Percentiles rank a stretch among this genome's conserved stretches.
Evolutionary conservation across 2,888 invertebrate genomes (phyloP).

Genomic region (Rhimphoctona megacephalus): DNA sequence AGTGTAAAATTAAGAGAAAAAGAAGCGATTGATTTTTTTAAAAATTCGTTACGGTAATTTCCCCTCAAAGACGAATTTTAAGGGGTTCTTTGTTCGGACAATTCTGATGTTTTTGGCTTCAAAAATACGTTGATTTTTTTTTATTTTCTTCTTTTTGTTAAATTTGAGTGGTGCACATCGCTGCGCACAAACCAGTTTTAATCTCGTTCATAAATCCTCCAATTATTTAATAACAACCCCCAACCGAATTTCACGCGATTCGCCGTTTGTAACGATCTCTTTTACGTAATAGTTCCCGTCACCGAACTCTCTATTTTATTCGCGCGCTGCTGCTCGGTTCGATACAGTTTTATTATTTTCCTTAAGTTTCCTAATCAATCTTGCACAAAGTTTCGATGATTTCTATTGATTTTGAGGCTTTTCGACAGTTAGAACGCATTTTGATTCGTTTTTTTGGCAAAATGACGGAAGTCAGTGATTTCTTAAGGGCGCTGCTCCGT

Average conservation of each 20-base stretch:
- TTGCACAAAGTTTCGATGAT: background rate
- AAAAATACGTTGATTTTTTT: background rate
- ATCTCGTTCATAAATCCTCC: conserved; percentile 14
- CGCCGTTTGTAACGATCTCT: conserved; percentile 2
- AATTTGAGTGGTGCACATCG: background rate
- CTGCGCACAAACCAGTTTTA: background rate
- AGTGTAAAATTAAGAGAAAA: no score
- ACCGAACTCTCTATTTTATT: conserved; percentile 56
- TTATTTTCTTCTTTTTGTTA: background rate
- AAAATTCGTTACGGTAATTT: no score
- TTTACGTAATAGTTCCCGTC: conserved; percentile 41
- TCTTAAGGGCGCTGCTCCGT: conserved; percentile 39
- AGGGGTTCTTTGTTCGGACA: background rate
- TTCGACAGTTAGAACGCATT: background rate
- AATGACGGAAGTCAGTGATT: conserved; percentile 40
- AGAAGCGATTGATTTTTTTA: no score
- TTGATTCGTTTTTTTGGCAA: background rate
- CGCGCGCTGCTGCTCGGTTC: conserved; percentile 21
- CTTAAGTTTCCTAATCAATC: conserved; percentile 20
- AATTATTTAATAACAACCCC: conserved; percentile 29
- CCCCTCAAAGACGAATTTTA: background rate
- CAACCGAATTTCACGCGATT: conserved; percentile 40
- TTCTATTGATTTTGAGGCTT: background rate
- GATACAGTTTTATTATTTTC: background rate
- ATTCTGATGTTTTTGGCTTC: background rate